Conservation (phyloP, 2,797 vertebrate species). For the Bovichtus diacanthus region DNA sequence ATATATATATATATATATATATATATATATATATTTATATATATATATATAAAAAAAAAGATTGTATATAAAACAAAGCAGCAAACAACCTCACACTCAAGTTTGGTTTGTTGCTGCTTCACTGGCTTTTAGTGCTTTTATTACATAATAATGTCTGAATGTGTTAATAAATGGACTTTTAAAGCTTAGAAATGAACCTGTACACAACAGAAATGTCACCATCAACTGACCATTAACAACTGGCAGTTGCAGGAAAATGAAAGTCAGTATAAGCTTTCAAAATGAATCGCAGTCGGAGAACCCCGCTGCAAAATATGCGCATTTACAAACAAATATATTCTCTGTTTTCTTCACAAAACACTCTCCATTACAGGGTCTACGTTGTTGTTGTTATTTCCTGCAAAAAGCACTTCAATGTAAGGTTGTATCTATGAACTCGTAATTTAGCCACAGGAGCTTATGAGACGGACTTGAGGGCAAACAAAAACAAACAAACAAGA, state of each 20-base stretch:
- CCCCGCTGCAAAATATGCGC: background rate
- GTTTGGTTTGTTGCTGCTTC: background rate
- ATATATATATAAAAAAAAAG: too few species aligned
- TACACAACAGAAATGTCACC: background rate
- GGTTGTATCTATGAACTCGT: background rate
- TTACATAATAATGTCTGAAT: background rate
- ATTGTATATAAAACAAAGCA: background rate
- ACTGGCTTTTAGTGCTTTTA: background rate
- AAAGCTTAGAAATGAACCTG: background rate
- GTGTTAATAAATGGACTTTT: background rate
- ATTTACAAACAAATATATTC: constrained; percentile 4
- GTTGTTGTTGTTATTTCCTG: background rate
- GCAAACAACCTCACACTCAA: background rate
- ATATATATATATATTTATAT: background rate
- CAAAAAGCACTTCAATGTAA: background rate
- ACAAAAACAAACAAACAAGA: constrained; percentile 1
- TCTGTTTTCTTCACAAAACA: background rate
- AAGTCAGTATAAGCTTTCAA: background rate
- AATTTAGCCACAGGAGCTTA: background rate
- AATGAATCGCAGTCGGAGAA: background rate
- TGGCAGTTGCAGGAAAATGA: background rate
- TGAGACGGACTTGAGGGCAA: background rate
- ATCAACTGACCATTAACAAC: background rate
- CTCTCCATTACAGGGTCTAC: background rate
- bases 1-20: background rate